Evolutionary conservation across 1,140 invertebrate genomes (phyloP).

Genomic region (Papilio machaon): DNA sequence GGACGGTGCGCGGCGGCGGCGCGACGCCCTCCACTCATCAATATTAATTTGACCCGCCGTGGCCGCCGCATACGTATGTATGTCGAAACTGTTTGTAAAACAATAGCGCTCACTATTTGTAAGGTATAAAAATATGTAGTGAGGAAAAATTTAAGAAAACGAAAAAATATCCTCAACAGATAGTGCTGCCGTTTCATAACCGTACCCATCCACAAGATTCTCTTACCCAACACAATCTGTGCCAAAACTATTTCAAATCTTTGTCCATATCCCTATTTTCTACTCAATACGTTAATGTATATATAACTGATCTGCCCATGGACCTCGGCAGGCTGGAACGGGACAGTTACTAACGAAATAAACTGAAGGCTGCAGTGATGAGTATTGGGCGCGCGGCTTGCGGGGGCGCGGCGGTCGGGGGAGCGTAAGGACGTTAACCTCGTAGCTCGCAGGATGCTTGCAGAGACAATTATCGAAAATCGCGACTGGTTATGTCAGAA

Average conservation of each 20-base stretch:
- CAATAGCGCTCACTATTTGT: slow-evolving; percentile 1
- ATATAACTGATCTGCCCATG: no score
- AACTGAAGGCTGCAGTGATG: neutral
- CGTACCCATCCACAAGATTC: neutral
- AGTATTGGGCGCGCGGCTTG: neutral
- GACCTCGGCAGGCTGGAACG: no score
- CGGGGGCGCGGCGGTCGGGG: neutral
- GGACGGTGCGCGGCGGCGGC: neutral
- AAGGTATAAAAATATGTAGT: no score
- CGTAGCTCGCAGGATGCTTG: slow-evolving; percentile 8
- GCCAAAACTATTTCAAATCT: no score
- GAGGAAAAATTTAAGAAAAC: no score
- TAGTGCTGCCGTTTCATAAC: neutral
- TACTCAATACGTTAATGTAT: no score
- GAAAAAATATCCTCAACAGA: no score
- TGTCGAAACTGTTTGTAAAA: slow-evolving; percentile 5
- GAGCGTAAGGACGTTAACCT: neutral
- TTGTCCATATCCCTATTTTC: no score
- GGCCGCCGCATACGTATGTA: neutral
- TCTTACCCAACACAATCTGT: neutral
- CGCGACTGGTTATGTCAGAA: neutral
- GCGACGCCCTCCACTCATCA: slow-evolving; percentile 2
- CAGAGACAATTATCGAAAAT: slow-evolving; percentile 2
- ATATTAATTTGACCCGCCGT: slow-evolving; percentile 10
- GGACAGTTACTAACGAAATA: neutral